Evolutionary conservation across 2,888 invertebrate genomes (phyloP), one percentile per base, ranked within the genome.

Genomic region (Melipona beecheii): DNA sequence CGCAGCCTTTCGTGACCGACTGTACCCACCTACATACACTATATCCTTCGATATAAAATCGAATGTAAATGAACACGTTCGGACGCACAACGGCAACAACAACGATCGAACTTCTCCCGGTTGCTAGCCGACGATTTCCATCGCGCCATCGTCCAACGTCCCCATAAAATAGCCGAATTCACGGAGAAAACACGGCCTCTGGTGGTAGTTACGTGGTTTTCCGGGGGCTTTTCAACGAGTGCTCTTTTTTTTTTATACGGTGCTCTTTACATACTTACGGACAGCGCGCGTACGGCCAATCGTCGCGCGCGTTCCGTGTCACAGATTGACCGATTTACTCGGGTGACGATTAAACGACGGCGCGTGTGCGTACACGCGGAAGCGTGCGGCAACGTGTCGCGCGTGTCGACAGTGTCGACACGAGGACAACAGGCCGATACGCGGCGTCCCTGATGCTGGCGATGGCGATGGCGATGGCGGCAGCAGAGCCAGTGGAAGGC

Each of bases 281-380:
- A 49, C 70, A 58, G 60, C 72, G 49, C n/a, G 66, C 9, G 43
- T 9, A 36, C 9, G 43, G 43, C 43, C 9, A 43, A 43, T 43
- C 43, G 43, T 43, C 43, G 43, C 15, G 65, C n/a, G n/a, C n/a
- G 78, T 65, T 71, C 74, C 71, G 80, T 83, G 84, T 82, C 83
- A 81, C 86, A 78, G 87, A 86, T 87, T 84, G 86, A 87, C 89
- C 89, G 89, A 90, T 90, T 90, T 89, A 86, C 83, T 83, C 43
- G 43, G 43, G 78, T 78, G 84, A 75, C 86, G 84, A 31, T 85
- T 86, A 87, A 84, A 77, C 82, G 79, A 81, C 60, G 52, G 80
- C 74, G 86, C 84, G 79, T 80, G 75, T 72, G 78, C 81, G 65
- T 62, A 81, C 78, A 76, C 58, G 79, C 70, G 65, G 74, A 58